Conservation (phyloP, 2,888 invertebrate species). For the Gasteruption jaculator region DNA sequence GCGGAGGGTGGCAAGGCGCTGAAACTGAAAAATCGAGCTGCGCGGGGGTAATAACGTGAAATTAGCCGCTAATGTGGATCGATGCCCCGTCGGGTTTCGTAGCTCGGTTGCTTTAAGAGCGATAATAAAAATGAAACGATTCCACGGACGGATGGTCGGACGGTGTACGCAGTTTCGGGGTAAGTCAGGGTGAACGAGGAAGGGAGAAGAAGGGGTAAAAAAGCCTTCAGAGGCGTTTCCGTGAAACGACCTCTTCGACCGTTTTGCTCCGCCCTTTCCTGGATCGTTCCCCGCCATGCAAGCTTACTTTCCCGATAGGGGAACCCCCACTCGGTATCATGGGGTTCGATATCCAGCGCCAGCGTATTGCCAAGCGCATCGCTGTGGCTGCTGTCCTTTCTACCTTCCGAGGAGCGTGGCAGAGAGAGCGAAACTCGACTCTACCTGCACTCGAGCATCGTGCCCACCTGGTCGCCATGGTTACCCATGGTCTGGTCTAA, state of each 20-base stretch:
- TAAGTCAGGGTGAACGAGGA: conserved; percentile 15
- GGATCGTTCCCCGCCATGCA: too few species aligned
- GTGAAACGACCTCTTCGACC: conserved; percentile 35
- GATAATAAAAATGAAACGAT: conserved; percentile 49
- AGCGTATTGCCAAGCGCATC: conserved; percentile 9
- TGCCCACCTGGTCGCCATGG: conserved; percentile 41
- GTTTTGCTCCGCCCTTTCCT: conserved; percentile 39
- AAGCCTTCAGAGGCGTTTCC: conserved; percentile 36
- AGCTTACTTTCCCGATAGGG: too few species aligned
- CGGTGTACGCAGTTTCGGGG: conserved; percentile 10
- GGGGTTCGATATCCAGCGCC: too few species aligned
- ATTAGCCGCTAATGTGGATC: conserved; percentile 49
- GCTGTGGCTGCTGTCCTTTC: conserved; percentile 18
- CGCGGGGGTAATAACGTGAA: conserved; percentile 40
- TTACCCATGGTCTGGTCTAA: conserved; percentile 37
- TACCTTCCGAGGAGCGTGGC: conserved; percentile 8
- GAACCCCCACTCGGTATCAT: too few species aligned
- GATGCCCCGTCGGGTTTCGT: conserved; percentile 36
- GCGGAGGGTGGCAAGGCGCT: conserved; percentile 24
- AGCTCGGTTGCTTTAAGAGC: conserved; percentile 35
- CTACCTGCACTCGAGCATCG: conserved; percentile 20
- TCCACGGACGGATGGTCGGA: conserved; percentile 24
- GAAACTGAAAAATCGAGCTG: conserved; percentile 40
- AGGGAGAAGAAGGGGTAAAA: conserved; percentile 13
- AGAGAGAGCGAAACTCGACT: conserved; percentile 9